Percentiles rank a stretch among this genome's conserved stretches.
phyloP scores from a whole-genome alignment of 2,797 vertebrate genomes.

The Busarellus nigricollis region DNA sequence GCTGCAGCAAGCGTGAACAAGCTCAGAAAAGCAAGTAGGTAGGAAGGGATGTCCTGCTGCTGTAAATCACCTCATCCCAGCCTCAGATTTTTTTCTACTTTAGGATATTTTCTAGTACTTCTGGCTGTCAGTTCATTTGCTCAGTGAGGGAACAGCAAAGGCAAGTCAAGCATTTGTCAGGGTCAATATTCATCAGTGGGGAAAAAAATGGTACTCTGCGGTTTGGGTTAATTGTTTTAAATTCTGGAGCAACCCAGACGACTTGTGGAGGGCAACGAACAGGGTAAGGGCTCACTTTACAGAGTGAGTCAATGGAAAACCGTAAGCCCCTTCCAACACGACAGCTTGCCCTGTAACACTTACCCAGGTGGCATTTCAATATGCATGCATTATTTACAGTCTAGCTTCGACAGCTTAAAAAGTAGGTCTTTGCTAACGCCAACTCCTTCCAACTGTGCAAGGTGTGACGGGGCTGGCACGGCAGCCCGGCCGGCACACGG shows the following conservation, averaged over 20 bases:
- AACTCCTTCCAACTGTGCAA: background rate
- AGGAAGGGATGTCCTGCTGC: background rate
- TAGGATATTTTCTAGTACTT: background rate
- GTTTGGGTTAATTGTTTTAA: background rate
- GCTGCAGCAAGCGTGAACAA: background rate
- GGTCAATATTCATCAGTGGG: fast-evolving
- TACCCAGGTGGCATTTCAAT: background rate
- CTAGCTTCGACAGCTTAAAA: background rate
- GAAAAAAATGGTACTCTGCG: fast-evolving
- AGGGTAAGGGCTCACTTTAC: background rate
- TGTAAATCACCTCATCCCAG: background rate
- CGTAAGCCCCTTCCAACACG: background rate
- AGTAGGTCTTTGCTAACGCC: background rate
- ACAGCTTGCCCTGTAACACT: background rate
- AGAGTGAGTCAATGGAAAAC: background rate
- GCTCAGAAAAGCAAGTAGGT: background rate
- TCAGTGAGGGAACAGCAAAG: background rate
- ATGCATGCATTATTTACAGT: background rate
- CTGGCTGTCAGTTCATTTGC: background rate
- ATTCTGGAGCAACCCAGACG: background rate
- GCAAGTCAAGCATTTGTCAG: background rate
- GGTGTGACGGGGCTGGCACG: background rate
- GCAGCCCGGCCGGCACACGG: background rate
- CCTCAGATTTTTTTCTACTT: background rate
- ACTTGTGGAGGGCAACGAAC: background rate